Evolutionary conservation across 1,140 invertebrate species (phyloP).

Genomic region (Hyles euphorbiae): DNA sequence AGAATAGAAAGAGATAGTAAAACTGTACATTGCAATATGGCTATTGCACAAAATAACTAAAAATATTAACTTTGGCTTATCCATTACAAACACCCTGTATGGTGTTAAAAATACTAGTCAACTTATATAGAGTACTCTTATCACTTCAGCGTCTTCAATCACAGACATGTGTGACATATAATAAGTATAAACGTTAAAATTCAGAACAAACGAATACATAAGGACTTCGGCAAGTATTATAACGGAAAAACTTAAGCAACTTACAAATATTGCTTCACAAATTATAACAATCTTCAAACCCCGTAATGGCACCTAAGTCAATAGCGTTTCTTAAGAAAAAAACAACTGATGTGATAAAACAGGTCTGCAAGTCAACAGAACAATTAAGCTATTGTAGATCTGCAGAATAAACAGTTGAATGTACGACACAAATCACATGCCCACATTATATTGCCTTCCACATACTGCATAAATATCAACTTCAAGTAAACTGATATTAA

Average conservation of each 20-base stretch:
- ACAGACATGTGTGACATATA: slow-evolving; percentile 31
- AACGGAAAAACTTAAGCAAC: neutral
- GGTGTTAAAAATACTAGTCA: slow-evolving; percentile 42
- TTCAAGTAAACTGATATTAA: slow-evolving; percentile 26
- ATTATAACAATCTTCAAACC: slow-evolving; percentile 3
- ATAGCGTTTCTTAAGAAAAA: neutral
- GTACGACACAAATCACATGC: too few species aligned
- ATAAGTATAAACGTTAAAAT: slow-evolving; percentile 4
- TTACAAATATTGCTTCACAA: too few species aligned
- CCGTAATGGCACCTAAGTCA: slow-evolving; percentile 46
- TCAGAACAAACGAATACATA: slow-evolving; percentile 5
- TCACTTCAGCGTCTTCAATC: slow-evolving; percentile 39
- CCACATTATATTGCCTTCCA: too few species aligned
- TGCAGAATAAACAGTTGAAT: too few species aligned
- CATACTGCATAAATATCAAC: slow-evolving; percentile 22
- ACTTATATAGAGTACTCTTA: slow-evolving; percentile 33
- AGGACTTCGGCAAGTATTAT: slow-evolving; percentile 2
- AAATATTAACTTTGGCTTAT: slow-evolving; percentile 73
- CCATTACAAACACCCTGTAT: slow-evolving; percentile 52
- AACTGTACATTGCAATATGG: slow-evolving; percentile 69
- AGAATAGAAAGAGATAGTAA: slow-evolving; percentile 40
- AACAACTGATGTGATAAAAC: too few species aligned
- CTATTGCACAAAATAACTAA: slow-evolving; percentile 69
- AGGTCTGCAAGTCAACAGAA: too few species aligned
- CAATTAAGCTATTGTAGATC: too few species aligned